Evolutionary conservation across 1,140 invertebrate genomes (phyloP), one percentile per base, ranked within the genome.

Genomic region (Drosophila parabipectinata): DNA sequence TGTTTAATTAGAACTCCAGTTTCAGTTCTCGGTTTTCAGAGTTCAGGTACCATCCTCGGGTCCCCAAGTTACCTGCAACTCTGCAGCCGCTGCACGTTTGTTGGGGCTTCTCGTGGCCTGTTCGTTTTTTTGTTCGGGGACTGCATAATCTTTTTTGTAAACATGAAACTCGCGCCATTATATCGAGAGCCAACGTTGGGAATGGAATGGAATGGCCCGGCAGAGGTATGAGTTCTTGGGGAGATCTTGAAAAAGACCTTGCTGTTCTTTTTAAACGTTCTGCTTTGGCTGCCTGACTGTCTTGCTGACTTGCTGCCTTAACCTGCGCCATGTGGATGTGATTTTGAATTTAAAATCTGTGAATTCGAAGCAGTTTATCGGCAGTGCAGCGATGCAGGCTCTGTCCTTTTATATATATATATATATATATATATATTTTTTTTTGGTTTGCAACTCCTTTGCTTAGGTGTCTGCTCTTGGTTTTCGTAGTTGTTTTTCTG

Each of bases 101-200:
- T 53, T 53, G 15, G 32, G 9, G 60, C 24, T 53, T 48, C 51
- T 69, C 44, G 51, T 69, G 66, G 62, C 28, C 32, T 26, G 21
- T 53, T 76, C 26, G 28, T 41, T 47, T 57, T 41, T 26, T 57
- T 58, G 44, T 34, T 62, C 32, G 26, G 37, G 66, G 55, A 57
- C 83, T 90, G 88, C 77, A 83, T 81, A 90, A 83, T 84, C 88
- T 90, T 90, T 84, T 81, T 82, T 90, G 88, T 90, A 90, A 90
- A 90, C 89, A 90, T 84, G 78, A 90, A 90, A 85, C 89, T 90
- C 89, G 89, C 89, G 89, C 88, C 88, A 90, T 90, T 90, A 90
- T 90, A 83, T 88, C 79, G 73, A 64, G 73, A 64, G 64, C 12
- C 66, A 68, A 59, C 60, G 57, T 75, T 75, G 57, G 53, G 44